These are phyloP conservation scores for Aleiodes testaceus DNA, from an alignment of 2,888 invertebrate species.

Conservation along the genomic window DNA sequence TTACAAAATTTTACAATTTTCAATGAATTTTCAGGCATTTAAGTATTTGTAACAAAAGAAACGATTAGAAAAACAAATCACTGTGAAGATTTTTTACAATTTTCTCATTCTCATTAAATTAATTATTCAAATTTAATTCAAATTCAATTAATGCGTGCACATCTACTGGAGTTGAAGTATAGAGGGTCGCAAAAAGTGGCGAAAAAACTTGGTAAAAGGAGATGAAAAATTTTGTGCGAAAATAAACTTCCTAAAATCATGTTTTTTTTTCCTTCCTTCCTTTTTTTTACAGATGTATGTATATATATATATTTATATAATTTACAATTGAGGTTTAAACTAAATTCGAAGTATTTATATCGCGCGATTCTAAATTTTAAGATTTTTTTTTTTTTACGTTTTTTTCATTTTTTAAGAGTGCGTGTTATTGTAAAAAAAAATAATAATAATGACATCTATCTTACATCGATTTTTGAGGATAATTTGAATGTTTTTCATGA, in stretches of 20 bases:
- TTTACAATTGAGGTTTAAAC: slow-evolving; percentile 42
- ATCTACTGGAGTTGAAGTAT: not conserved
- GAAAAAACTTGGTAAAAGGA: slow-evolving; percentile 18
- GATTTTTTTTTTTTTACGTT: slow-evolving; percentile 8
- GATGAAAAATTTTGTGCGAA: slow-evolving; percentile 47
- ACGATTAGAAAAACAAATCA: slow-evolving; percentile 45
- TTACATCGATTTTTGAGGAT: slow-evolving; percentile 22
- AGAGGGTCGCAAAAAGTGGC: not conserved
- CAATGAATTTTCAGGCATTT: not conserved
- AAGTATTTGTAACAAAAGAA: not conserved
- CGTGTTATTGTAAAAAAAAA: slow-evolving; percentile 45
- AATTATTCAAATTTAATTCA: not conserved
- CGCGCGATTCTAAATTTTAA: slow-evolving; percentile 26
- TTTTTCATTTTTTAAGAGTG: slow-evolving; percentile 7
- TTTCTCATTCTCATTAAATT: not conserved
- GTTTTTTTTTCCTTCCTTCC: slow-evolving; percentile 36
- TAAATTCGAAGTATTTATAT: slow-evolving; percentile 34
- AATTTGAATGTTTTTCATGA: slow-evolving; percentile 14
- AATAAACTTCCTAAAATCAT: slow-evolving; percentile 44
- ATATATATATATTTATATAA: slow-evolving; percentile 43
- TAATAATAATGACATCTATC: slow-evolving; percentile 34
- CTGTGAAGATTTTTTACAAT: slow-evolving; percentile 45
- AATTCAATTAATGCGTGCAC: not conserved
- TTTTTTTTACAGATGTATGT: slow-evolving; percentile 40
- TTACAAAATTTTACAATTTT: slow-evolving; percentile 57